Conservation (phyloP, 1,140 invertebrate genomes). For the Magallana gigas region DNA sequence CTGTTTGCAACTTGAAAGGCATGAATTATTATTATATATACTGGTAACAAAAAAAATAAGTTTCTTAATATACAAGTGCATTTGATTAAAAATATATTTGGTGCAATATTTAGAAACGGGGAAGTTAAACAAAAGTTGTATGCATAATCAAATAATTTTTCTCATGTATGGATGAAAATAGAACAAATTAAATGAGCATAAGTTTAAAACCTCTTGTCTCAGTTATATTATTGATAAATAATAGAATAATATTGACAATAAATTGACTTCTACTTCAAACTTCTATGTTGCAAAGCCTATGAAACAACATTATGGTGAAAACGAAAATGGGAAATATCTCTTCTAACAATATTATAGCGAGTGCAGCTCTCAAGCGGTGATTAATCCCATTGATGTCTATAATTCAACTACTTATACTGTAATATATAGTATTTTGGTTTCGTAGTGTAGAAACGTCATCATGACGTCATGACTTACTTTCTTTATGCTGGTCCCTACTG, state of each 20-base stretch:
- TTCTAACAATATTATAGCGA: neutral
- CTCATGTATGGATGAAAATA: too few relatives aligned
- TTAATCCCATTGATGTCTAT: neutral
- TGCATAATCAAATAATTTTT: neutral
- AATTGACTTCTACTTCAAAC: too few relatives aligned
- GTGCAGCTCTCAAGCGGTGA: neutral
- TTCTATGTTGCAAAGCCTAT: conserved; percentile 20
- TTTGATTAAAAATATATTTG: neutral
- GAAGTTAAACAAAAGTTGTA: neutral
- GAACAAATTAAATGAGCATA: too few relatives aligned
- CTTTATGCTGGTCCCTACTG: conserved; percentile 48
- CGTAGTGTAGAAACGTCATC: too few relatives aligned
- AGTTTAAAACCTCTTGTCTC: too few relatives aligned
- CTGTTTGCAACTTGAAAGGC: conserved; percentile 32
- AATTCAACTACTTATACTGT: too few relatives aligned
- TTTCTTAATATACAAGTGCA: neutral
- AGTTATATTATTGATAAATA: too few relatives aligned
- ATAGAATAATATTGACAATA: too few relatives aligned
- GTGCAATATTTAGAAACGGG: neutral
- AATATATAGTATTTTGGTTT: too few relatives aligned
- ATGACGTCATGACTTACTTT: conserved; percentile 52
- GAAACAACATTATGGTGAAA: conserved; percentile 10
- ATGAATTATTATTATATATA: conserved; percentile 13
- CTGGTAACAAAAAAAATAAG: neutral
- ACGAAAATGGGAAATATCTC: conserved; percentile 25